Percentiles rank a stretch among this genome's conserved stretches.
These are phyloP conservation scores for Oryzias sinensis DNA, from an alignment of 2,797 vertebrate genomes.

Conservation along the genomic window DNA sequence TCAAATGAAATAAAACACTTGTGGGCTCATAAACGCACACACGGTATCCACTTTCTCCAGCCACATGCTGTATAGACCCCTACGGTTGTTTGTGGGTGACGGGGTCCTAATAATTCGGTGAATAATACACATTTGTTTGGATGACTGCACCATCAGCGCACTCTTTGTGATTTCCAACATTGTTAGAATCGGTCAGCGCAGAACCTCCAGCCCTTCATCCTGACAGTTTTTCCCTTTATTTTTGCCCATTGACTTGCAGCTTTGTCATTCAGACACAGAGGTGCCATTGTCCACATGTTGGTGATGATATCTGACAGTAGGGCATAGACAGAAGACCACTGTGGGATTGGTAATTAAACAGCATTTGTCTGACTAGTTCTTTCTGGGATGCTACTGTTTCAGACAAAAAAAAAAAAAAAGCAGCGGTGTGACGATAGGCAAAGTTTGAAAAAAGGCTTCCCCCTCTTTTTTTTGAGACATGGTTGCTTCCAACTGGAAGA, in stretches of 20 bases:
- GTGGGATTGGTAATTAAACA: slow-evolving; percentile 38
- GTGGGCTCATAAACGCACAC: slow-evolving; percentile 37
- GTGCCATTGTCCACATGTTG: slow-evolving; percentile 61
- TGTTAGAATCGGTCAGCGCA: slow-evolving; percentile 66
- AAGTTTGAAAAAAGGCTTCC: slow-evolving; percentile 36
- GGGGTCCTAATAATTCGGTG: slow-evolving; percentile 71
- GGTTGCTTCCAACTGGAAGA: slow-evolving; percentile 44
- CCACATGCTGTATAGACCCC: slow-evolving; percentile 37
- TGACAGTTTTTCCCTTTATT: slow-evolving; percentile 25
- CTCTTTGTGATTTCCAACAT: slow-evolving; percentile 69
- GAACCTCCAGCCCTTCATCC: slow-evolving; percentile 66
- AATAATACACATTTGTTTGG: slow-evolving; percentile 75
- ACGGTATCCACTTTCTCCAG: slow-evolving; percentile 19
- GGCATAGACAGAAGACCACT: slow-evolving; percentile 45
- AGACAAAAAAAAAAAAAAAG: slow-evolving; percentile 32
- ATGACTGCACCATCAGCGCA: slow-evolving; percentile 70
- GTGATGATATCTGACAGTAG: slow-evolving; percentile 57
- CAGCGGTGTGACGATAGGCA: slow-evolving; percentile 27
- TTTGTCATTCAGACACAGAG: slow-evolving; percentile 67
- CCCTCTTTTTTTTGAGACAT: slow-evolving; percentile 30
- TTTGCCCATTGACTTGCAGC: slow-evolving; percentile 67
- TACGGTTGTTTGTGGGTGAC: slow-evolving; percentile 72
- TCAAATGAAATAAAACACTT: slow-evolving; percentile 26
- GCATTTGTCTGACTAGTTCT: slow-evolving; percentile 32
- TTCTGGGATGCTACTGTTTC: slow-evolving; percentile 22